Evolutionary conservation across 2,888 invertebrate genomes (phyloP), one percentile per base, ranked within the genome.

Genomic region (Pristionchus exspectatus): DNA sequence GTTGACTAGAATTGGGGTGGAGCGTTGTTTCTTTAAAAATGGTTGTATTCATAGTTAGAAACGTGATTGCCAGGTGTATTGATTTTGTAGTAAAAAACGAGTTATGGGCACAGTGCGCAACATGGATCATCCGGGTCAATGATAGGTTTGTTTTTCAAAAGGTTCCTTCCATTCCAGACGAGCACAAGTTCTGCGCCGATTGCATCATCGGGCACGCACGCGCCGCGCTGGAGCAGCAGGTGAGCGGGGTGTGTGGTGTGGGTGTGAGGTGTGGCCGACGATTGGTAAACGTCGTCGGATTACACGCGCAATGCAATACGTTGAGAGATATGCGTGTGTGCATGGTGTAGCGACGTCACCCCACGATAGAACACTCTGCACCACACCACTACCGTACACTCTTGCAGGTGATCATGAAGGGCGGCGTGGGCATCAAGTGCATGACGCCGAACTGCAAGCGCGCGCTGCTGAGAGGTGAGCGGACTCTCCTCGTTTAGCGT

Each of bases 121-220:
- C 56, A 16, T 16, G 21, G 5, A 56, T 56, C 56, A 56, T 3
- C 21, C 56, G 44, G 44, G 44, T 50, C 10, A 50, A 9, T 9
- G 30, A 30, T 2, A 27, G 27, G 30, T 2, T 63, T 63, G 7
- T 63, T 63, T 14, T 7, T 9, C 3, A 30, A 0, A 30, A 69
- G 9, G 14, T 2, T 69, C 7, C 24, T 24, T 24, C 10, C 27
- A 9, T 81, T 84, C 9, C 33, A 88, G 87, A 63, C 21, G 50
- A n/a, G 69, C 89, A 89, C 77, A 38, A 50, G 33, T 89, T 89
- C 83, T 89, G 89, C 50, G 83, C 83, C 33, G 89, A 89, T 21
- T 89, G 89, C 89, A 63, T 89, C n/a, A 27, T 18, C 50, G 89
- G 89, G 5, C 83, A 89, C 89, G 89, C 83, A 44, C 21, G 44